Evolutionary conservation across 1,140 invertebrate genomes (phyloP), one percentile per base, ranked within the genome.

Genomic region (Zaprionus tsacasi): DNA sequence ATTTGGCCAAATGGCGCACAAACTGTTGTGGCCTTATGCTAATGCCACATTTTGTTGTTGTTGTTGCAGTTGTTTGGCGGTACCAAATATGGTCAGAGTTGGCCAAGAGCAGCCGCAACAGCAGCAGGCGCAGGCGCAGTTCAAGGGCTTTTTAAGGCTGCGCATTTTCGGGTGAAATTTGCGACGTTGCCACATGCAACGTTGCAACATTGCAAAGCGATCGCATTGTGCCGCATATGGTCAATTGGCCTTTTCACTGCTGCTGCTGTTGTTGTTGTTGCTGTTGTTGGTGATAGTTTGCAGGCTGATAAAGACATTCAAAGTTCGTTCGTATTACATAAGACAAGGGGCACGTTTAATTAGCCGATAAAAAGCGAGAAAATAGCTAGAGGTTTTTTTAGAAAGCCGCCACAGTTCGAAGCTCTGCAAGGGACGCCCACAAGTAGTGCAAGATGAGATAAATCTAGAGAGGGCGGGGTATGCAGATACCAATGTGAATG

Each of bases 101-200:
- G 72, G 76, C 67, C 83, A 86, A 77, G 81, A 66, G 81, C 81
- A 45, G 40, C 40, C 7, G n/a, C n/a, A 45, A 15, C 38, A 40
- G 40, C 40, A 13, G 6, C 13, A 45, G 40, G 7, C 15, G n/a
- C 40, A 75, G 80, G 70, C 35, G 73, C 77, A 83, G 80, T 88
- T 87, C 82, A 87, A 87, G 82, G 82, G 82, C 82, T 87, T 54
- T 61, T 75, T 61, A 70, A 68, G 72, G 58, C 72, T 61, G 50
- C 17, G 27, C 50, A 60, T 40, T 60, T 68, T 69, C 67, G 76
- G 67, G 79, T 56, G 80, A 83, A 82, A 78, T 88, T 68, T 38
- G 61, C 59, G 30, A 33, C 40, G 38, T 70, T 70, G 66, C 66
- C 57, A 59, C 55, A 72, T 65, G 58, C 58, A 33, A 63, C 68